phyloP scores from a whole-genome alignment of 2,797 vertebrate species.

The Echiichthys vipera region DNA sequence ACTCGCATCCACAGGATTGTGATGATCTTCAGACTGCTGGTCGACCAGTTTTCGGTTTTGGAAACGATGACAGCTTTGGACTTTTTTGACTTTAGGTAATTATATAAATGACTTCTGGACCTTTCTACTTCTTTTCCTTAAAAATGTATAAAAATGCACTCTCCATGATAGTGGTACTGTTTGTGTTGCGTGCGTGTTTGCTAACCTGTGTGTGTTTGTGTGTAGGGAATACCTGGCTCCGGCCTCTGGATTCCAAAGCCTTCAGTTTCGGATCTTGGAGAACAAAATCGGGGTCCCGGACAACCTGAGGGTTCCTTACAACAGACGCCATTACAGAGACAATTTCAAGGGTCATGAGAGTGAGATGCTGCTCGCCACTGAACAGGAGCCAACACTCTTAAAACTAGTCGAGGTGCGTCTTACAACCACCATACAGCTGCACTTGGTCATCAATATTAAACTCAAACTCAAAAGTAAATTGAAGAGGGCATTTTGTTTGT shows the following conservation, averaged over 20 bases:
- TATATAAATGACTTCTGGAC: slow-evolving; percentile 19
- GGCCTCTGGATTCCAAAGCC: slow-evolving; percentile 96
- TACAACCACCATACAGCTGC: not conserved
- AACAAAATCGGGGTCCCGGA: slow-evolving; percentile 95
- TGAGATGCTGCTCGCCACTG: slow-evolving; percentile 86
- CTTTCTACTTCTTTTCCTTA: not conserved
- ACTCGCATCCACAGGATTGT: slow-evolving; percentile 92
- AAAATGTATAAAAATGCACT: slow-evolving; percentile 8
- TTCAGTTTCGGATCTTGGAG: slow-evolving; percentile 97
- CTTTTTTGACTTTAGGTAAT: slow-evolving; percentile 96
- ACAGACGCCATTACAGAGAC: slow-evolving; percentile 93
- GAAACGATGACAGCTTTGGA: slow-evolving; percentile 98
- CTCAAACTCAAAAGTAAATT: not conserved
- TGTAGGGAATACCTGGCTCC: slow-evolving; percentile 90
- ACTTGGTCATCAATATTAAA: not conserved
- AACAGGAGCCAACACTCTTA: slow-evolving; percentile 90
- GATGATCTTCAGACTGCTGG: slow-evolving; percentile 91
- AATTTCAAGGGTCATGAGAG: slow-evolving; percentile 91
- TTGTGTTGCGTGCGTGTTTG: not conserved
- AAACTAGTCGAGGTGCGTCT: slow-evolving; percentile 91
- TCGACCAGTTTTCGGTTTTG: slow-evolving; percentile 93
- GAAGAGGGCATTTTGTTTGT: not conserved
- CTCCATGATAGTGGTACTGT: not conserved
- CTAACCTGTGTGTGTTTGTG: slow-evolving; percentile 2
- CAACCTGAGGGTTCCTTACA: slow-evolving; percentile 93